phyloP scores from a whole-genome alignment of 2,113 vertebrate species.

The Uria aalge region DNA sequence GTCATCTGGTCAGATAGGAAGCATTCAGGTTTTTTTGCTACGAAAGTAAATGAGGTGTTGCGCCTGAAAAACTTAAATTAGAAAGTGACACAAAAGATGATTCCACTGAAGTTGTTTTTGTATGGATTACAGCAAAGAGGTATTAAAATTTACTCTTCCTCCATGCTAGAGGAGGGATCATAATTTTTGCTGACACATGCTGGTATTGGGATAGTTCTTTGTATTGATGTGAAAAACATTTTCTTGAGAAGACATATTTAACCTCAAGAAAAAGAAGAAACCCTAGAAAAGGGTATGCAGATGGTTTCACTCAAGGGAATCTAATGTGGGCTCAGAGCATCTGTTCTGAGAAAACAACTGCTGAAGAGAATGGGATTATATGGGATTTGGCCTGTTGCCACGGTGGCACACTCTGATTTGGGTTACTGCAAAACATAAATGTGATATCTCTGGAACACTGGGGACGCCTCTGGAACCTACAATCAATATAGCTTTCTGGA shows the following conservation, averaged over 20 bases:
- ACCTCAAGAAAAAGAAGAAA: neutral
- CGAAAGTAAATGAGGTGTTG: neutral
- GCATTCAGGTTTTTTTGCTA: neutral
- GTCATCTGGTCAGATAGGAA: neutral
- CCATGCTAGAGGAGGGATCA: accelerated
- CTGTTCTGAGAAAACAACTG: slow-evolving; percentile 48
- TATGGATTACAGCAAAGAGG: neutral
- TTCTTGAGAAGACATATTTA: neutral
- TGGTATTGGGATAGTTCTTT: neutral
- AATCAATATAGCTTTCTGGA: neutral
- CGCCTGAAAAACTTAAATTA: neutral
- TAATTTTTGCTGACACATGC: neutral
- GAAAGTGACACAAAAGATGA: neutral
- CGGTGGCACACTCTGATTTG: neutral
- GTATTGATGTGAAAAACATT: neutral
- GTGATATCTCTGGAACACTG: neutral
- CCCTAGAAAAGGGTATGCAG: neutral
- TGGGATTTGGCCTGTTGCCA: slow-evolving; percentile 2
- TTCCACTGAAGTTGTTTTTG: neutral
- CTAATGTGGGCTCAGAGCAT: slow-evolving; percentile 11
- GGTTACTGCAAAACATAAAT: neutral
- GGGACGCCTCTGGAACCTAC: neutral
- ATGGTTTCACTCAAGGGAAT: neutral
- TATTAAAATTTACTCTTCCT: neutral
- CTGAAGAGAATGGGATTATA: slow-evolving; percentile 21